Base-by-base conservation (phyloP, 1,140 invertebrate genomes). In the Neodiprion pinetum region DNA sequence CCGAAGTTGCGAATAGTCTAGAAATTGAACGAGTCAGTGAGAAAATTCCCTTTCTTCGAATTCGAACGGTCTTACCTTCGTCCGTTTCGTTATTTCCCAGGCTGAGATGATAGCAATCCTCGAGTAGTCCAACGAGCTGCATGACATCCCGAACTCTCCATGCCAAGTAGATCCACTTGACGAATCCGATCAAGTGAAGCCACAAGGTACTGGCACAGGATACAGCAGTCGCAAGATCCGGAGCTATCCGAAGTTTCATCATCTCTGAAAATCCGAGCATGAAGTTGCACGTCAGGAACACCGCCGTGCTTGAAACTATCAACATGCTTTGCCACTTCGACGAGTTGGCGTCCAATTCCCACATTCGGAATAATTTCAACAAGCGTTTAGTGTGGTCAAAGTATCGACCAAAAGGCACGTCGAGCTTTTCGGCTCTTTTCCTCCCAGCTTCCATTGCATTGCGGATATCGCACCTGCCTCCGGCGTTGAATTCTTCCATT, bases 91-190 rank as follows among this genome's bases (percentile, higher is more conserved):
- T 75, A 14, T 80, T 77, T 12, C 50, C 75, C 71, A 75, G 67
- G 53, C 74, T 76, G 21, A 80, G 61, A 21, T 74, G 48, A 50
- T 83, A 78, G 67, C 80, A 83, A 12, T 70, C 71, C 67, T 79
- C 50, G 23, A 83, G 75, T 14, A 53, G 77, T 49, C n/a, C 53
- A 11, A 80, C 53, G 2, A 83, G 28, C 28, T 75, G 21, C 5
- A 75, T 53, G 7, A 83, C 72, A 4, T 73, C 40, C 9, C 47
- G 66, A 12, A 66, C 48, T 28, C 72, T 76, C 21, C 48, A 67
- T 70, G 80, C 77, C 23, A 72, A 79, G 69, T 77, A 80, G 17
- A 72, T 74, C 79, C 80, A 83, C 73, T 83, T 83, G 11, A 80
- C 12, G 9, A 79, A 69, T 7, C 79, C 79, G 11, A 65, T 61